phyloP scores from a whole-genome alignment of 1,140 invertebrate species.

The Panulirus ornatus region DNA sequence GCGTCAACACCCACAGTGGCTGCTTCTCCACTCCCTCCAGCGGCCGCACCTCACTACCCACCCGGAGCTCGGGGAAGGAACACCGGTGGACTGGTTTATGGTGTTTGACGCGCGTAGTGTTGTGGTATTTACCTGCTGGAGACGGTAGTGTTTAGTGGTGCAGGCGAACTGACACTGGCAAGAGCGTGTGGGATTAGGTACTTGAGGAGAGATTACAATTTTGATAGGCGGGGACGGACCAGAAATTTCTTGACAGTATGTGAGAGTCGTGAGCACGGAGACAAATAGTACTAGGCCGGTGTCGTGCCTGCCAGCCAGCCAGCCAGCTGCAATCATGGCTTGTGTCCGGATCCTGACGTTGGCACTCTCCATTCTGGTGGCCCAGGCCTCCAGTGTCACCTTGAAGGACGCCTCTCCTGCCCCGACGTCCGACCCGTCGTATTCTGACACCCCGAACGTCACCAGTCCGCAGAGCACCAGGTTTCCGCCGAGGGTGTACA shows the following conservation, averaged over 20 bases:
- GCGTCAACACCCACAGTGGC: neutral
- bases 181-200: too few species aligned
- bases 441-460: neutral
- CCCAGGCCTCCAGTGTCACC: neutral
- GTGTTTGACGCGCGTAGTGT: neutral
- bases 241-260: neutral
- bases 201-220: neutral
- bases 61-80: neutral
- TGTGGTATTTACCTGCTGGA: neutral
- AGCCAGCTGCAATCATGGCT: neutral
- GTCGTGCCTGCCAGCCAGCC: neutral
- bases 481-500: slow-evolving; percentile 12
- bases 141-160: neutral
- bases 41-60: neutral
- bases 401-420: neutral
- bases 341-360: neutral
- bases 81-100: neutral
- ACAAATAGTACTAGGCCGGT: too few species aligned
- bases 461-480: neutral
- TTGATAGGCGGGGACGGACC: neutral
- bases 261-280: too few species aligned
- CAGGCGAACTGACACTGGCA: neutral
- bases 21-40: neutral
- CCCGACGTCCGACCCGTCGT: neutral
- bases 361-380: neutral